Percentiles rank a stretch among this genome's conserved stretches.
phyloP scores from a whole-genome alignment of 2,888 invertebrate species.

The Nymphalis c-album region DNA sequence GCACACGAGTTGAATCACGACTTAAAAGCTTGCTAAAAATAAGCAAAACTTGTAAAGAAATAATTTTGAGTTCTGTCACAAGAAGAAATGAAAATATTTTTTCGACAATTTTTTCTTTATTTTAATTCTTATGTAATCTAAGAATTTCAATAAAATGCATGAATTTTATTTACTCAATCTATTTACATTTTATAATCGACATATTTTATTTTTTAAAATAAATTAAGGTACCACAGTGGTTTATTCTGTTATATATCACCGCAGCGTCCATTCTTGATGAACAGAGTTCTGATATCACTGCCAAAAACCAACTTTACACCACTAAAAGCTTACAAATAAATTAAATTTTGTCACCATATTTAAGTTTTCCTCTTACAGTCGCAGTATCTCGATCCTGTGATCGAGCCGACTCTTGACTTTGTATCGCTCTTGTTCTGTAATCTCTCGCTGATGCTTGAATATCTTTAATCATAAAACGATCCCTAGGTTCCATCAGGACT shows the following conservation, averaged over 20 bases:
- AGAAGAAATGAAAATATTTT: not conserved
- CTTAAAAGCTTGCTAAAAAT: no score
- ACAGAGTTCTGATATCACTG: slow-evolving; percentile 34
- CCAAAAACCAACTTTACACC: slow-evolving; percentile 42
- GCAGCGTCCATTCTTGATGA: slow-evolving; percentile 22
- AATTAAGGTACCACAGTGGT: slow-evolving; percentile 22
- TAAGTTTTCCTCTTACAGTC: slow-evolving; percentile 55
- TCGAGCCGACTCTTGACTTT: slow-evolving; percentile 32
- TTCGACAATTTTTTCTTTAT: slow-evolving; percentile 22
- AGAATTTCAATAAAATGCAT: slow-evolving; percentile 72
- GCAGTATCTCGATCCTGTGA: slow-evolving; percentile 43
- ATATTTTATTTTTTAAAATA: slow-evolving; percentile 49
- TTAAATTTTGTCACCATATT: slow-evolving; percentile 76
- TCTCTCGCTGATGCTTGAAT: slow-evolving; percentile 26
- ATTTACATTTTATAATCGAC: slow-evolving; percentile 51
- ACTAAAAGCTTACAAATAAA: slow-evolving; percentile 48
- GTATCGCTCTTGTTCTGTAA: slow-evolving; percentile 28
- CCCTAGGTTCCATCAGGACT: slow-evolving; percentile 7
- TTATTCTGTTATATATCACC: slow-evolving; percentile 29
- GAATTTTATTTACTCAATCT: slow-evolving; percentile 55
- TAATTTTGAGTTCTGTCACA: not conserved
- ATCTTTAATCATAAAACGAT: slow-evolving; percentile 32
- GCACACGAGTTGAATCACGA: no score
- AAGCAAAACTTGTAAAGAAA: no score
- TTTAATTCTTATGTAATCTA: slow-evolving; percentile 54